Conservation (phyloP, 2,113 vertebrate genomes). For the Notothenia coriiceps region DNA sequence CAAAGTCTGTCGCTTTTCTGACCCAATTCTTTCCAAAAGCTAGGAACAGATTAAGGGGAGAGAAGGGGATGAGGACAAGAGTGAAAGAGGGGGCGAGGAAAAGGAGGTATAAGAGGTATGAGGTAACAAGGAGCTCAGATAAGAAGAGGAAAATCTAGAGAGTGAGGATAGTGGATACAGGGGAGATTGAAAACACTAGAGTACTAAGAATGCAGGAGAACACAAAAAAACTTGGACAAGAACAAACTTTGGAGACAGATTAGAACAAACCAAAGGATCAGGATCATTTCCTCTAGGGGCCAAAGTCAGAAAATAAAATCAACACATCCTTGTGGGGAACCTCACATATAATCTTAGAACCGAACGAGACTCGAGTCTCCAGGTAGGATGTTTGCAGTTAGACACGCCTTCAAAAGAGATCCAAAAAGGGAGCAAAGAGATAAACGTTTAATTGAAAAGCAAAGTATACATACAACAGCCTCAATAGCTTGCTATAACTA, state of each 20-base stretch:
- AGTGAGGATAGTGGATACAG: neutral
- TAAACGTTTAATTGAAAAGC: no score
- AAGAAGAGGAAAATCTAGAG: neutral
- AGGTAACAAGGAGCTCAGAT: slow-evolving; percentile 1
- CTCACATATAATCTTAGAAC: neutral
- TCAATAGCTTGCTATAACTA: no score
- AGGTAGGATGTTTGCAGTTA: no score
- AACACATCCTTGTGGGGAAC: neutral
- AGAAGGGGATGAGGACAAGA: neutral
- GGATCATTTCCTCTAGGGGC: neutral
- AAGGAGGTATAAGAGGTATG: neutral
- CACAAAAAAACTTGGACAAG: neutral
- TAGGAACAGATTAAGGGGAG: neutral
- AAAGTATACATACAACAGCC: no score
- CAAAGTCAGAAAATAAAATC: neutral
- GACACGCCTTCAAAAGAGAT: no score
- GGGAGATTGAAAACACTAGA: neutral
- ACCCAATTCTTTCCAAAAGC: slow-evolving; percentile 36
- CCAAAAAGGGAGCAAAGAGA: no score
- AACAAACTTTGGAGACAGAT: neutral
- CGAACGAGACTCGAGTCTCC: no score
- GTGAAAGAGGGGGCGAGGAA: neutral
- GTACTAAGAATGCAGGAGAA: slow-evolving; percentile 1
- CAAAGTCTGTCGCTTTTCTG: slow-evolving; percentile 34
- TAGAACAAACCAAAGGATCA: neutral